These are phyloP conservation scores for Acinonyx jubatus DNA, from an alignment of 2,113 vertebrate species.

Conservation along the genomic window DNA sequence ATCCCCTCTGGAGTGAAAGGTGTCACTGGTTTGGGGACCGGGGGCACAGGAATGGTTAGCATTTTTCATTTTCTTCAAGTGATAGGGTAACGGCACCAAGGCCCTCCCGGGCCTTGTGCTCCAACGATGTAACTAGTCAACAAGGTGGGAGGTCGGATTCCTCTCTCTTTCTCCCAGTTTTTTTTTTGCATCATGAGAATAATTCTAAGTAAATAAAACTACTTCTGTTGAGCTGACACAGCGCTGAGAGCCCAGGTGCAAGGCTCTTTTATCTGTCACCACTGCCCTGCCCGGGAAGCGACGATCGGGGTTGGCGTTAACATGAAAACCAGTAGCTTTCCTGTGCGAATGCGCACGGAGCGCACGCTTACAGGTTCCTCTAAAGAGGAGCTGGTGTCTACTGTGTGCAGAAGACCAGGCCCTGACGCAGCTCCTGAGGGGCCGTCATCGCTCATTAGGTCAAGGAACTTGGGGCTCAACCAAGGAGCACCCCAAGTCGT, in stretches of 20 bases:
- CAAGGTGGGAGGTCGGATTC: fast-evolving
- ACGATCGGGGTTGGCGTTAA: background rate
- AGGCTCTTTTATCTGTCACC: background rate
- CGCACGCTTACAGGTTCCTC: fast-evolving
- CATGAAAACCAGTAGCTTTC: background rate
- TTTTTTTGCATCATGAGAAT: background rate
- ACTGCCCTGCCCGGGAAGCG: fast-evolving
- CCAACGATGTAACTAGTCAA: background rate
- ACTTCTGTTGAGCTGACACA: background rate
- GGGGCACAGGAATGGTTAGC: background rate
- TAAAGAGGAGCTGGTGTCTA: fast-evolving
- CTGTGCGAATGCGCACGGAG: background rate
- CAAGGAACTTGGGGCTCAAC: background rate
- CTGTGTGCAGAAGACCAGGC: fast-evolving
- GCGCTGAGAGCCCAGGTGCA: background rate
- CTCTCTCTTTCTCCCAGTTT: background rate
- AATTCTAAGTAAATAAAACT: background rate
- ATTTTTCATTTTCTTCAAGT: background rate
- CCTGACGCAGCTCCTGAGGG: fast-evolving
- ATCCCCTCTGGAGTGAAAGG: background rate
- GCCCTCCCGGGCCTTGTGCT: fast-evolving
- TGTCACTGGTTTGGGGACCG: fast-evolving
- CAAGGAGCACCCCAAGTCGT: fast-evolving
- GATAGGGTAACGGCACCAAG: too few species aligned
- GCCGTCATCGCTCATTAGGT: too few species aligned